Base-by-base conservation (phyloP, 1,140 invertebrate genomes). In the Halotydeus destructor region DNA sequence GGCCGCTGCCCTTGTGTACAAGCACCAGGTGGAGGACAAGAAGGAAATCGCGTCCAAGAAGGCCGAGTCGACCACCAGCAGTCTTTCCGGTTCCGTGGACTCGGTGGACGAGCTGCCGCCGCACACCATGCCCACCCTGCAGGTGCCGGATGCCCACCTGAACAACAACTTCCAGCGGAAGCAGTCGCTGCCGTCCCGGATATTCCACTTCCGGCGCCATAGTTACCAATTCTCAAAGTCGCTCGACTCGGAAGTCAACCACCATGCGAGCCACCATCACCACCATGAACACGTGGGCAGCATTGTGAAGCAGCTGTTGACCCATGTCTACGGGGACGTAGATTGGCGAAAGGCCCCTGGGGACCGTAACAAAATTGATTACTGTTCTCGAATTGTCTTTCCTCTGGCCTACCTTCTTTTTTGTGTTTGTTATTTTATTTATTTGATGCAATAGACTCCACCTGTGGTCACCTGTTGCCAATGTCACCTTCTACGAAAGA, bases 1-100 rank as follows among this genome's bases (percentile, higher is more conserved):
- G 55, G 78, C 81, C 0, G 72, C 82, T 16, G 77, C 86, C 4
- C 27, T 39, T 12, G 25, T 39, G 3, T 39, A 39, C 16, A 18
- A 18, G 8, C 38, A 39, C 24, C n/a, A 12, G 5, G 14, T 39
- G 6, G 38, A 39, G 21, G 38, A 39, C 6, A 39, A 39, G 24
- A 39, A 39, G 9, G 38, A 39, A 22, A n/a, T n/a, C n/a, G n/a
- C n/a, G n/a, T n/a, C n/a, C n/a, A n/a, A n/a, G n/a, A n/a, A n/a
- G n/a, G n/a, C n/a, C n/a, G n/a, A n/a, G n/a, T n/a, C n/a, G n/a
- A n/a, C n/a, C n/a, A n/a, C n/a, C n/a, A n/a, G n/a, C n/a, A n/a
- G n/a, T n/a, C n/a, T n/a, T n/a, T n/a, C n/a, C n/a, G n/a, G n/a
- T n/a, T n/a, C n/a, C n/a, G n/a, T n/a, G n/a, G n/a, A n/a, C n/a